phyloP scores from a whole-genome alignment of 1,140 invertebrate species.

The Adoxophyes honmai region DNA sequence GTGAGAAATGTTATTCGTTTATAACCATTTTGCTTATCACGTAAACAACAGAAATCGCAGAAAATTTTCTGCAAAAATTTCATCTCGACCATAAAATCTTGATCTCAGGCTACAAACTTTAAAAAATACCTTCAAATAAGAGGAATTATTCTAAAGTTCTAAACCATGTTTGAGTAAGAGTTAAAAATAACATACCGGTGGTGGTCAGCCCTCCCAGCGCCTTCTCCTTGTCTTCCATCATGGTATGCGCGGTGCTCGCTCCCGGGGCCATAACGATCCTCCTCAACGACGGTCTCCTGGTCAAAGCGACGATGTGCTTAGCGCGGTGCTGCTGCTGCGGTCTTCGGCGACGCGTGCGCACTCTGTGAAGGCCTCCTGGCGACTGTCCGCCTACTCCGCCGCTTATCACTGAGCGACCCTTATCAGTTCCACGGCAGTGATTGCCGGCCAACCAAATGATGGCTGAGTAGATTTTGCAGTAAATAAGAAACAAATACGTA shows the following conservation, averaged over 20 bases:
- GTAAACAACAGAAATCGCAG: too few relatives aligned
- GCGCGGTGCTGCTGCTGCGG: conserved; percentile 42
- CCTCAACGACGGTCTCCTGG: conserved; percentile 61
- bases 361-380: conserved; percentile 59
- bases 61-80: too few relatives aligned
- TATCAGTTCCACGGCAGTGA: conserved; percentile 68
- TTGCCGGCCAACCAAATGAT: conserved; percentile 67
- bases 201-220: conserved; percentile 44
- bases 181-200: conserved; percentile 42
- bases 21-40: too few relatives aligned
- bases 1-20: too few relatives aligned
- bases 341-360: conserved; percentile 64
- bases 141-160: too few relatives aligned
- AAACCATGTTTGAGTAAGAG: too few relatives aligned
- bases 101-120: too few relatives aligned
- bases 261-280: conserved; percentile 71
- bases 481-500: conserved; percentile 63
- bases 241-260: conserved; percentile 65
- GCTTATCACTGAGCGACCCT: conserved; percentile 65
- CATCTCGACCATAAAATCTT: too few relatives aligned
- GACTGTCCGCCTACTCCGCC: conserved; percentile 54
- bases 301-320: conserved; percentile 61
- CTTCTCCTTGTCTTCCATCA: conserved; percentile 75
- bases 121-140: too few relatives aligned
- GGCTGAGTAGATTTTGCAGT: conserved; percentile 67